A percentile compares a stretch with the other conserved stretches of the same genome.
Conservation (phyloP, 2,113 vertebrate genomes). For the Leucosticte australis region DNA sequence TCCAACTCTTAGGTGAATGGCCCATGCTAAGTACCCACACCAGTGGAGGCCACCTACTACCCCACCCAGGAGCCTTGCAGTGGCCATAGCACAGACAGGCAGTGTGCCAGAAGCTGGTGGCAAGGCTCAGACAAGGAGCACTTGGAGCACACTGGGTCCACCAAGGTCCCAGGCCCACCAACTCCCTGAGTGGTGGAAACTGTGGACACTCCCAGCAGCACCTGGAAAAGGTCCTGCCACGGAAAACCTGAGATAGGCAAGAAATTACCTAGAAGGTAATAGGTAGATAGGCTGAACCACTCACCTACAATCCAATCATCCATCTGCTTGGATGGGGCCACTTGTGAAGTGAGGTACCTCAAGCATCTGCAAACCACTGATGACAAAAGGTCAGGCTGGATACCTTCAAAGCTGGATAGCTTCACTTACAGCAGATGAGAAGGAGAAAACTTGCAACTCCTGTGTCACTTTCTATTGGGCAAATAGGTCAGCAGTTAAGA, state of each 20-base stretch:
- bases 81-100: background rate
- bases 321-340: background rate
- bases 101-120: rapidly evolving
- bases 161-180: background rate
- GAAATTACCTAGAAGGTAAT: no score
- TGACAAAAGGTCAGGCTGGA: background rate
- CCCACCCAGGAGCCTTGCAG: rapidly evolving
- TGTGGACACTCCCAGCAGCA: background rate
- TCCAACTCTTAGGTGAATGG: background rate
- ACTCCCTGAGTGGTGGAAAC: background rate
- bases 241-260: background rate
- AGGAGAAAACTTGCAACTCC: background rate
- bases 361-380: background rate
- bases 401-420: background rate
- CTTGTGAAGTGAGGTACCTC: background rate
- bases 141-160: background rate
- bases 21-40: background rate
- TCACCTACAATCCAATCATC: background rate
- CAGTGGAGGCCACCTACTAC: no score
- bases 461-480: background rate
- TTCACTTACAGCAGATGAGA: background rate
- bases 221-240: background rate
- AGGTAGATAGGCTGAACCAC: background rate
- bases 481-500: background rate
- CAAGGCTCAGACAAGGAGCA: background rate